Percentiles rank a stretch among this genome's conserved stretches.
Evolutionary conservation across 2,797 vertebrate species (phyloP).

Genomic region (Australoheros facetus): DNA sequence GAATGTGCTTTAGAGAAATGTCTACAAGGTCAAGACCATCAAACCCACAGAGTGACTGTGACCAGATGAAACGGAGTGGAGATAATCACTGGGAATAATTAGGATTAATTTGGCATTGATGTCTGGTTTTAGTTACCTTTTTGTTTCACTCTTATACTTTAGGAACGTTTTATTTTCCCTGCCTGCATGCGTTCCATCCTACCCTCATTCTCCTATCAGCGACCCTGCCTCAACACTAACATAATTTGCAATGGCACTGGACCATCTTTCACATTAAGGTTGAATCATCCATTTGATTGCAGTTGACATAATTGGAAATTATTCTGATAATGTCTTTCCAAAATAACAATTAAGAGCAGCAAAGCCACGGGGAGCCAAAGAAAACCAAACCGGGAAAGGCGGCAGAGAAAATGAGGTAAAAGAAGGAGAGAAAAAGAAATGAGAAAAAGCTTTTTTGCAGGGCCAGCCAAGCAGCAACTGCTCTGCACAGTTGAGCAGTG

Average conservation of each 20-base stretch:
- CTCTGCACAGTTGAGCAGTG: conserved; percentile 78
- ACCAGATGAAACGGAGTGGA: neutral
- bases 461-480: conserved; percentile 78
- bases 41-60: neutral
- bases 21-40: neutral
- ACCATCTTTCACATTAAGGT: conserved; percentile 60
- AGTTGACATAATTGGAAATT: conserved; percentile 68
- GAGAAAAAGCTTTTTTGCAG: conserved; percentile 35
- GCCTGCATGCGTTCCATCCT: neutral
- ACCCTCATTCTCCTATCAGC: conserved; percentile 6
- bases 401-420: conserved; percentile 32
- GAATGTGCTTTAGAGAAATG: neutral
- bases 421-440: conserved; percentile 21
- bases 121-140: neutral
- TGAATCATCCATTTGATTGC: conserved; percentile 76
- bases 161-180: neutral
- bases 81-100: neutral
- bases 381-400: conserved; percentile 18
- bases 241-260: conserved; percentile 43
- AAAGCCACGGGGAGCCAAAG: conserved; percentile 32
- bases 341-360: conserved; percentile 67
- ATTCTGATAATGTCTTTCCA: conserved; percentile 62
- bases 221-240: conserved; percentile 19
- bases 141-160: neutral
- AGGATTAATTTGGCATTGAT: conserved; percentile 5